Conservation (phyloP, 2,888 invertebrate genomes). For the Tachina grossa region DNA sequence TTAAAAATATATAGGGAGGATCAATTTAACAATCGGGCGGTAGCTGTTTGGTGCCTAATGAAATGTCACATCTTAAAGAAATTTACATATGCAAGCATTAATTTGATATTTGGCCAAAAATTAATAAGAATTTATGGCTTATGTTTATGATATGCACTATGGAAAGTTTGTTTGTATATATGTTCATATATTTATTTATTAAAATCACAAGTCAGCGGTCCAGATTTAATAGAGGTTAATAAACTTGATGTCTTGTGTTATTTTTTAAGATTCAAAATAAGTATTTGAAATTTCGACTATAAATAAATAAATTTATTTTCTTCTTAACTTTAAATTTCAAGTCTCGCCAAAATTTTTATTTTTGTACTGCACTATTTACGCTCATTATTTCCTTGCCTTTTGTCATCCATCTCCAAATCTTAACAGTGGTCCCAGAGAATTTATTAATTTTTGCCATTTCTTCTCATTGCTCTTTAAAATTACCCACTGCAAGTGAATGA, state of each 20-base stretch:
- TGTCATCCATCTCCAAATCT: too few species aligned
- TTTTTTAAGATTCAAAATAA: not conserved
- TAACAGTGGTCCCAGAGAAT: too few species aligned
- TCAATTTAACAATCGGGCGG: constrained; percentile 47
- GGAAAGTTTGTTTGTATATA: not conserved
- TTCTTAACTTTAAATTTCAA: not conserved
- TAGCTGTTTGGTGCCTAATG: constrained; percentile 67
- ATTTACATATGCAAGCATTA: constrained; percentile 68
- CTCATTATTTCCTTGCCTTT: not conserved
- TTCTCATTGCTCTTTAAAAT: too few species aligned
- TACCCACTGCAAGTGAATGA: too few species aligned
- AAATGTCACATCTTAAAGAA: constrained; percentile 65
- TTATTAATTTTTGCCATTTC: too few species aligned
- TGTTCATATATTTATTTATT: not conserved
- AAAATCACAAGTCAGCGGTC: not conserved
- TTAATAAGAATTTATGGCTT: constrained; percentile 55
- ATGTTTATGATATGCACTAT: constrained; percentile 5
- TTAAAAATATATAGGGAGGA: constrained; percentile 37
- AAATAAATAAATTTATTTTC: not conserved
- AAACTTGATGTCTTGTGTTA: constrained; percentile 1
- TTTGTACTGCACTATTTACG: not conserved
- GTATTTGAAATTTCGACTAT: not conserved
- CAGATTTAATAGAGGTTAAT: constrained; percentile 18
- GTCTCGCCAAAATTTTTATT: not conserved
- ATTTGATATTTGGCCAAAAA: constrained; percentile 54